Conservation (phyloP, 2,797 vertebrate species). For the Remorina albescens region DNA sequence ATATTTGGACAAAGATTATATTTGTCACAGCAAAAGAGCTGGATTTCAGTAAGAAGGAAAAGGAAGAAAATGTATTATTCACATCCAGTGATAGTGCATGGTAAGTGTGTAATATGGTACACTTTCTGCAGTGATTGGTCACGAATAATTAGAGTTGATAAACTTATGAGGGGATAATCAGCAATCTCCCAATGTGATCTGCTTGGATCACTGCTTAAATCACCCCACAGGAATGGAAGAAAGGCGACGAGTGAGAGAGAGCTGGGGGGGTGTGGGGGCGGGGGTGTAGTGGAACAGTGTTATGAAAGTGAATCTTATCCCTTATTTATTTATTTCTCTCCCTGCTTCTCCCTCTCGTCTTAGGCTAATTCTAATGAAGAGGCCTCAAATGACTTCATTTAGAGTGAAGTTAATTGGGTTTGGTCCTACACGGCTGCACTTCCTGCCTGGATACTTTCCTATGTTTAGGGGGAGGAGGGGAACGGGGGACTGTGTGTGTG, state of each 20-base stretch:
- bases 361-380: constrained; percentile 88
- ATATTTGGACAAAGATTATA: not conserved
- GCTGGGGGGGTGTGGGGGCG: constrained; percentile 18
- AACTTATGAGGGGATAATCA: constrained; percentile 69
- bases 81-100: not conserved
- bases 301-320: constrained; percentile 74
- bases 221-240: constrained; percentile 61
- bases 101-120: constrained; percentile 37
- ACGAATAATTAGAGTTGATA: constrained; percentile 67
- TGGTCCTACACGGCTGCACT: constrained; percentile 90
- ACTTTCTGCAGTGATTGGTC: constrained; percentile 60
- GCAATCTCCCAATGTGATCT: constrained; percentile 60
- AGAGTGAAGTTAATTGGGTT: constrained; percentile 94
- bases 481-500: no score
- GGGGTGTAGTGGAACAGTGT: constrained; percentile 32
- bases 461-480: constrained; percentile 73
- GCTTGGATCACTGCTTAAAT: constrained; percentile 71
- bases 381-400: constrained; percentile 89
- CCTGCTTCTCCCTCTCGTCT: constrained; percentile 54
- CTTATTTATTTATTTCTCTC: constrained; percentile 76
- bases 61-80: not conserved
- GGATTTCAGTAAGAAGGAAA: not conserved
- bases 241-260: not conserved
- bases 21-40: not conserved
- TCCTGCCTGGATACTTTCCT: constrained; percentile 89